Evolutionary conservation across 2,797 vertebrate genomes (phyloP), one percentile per base, ranked within the genome.

Genomic region (Sylvilagus floridanus): DNA sequence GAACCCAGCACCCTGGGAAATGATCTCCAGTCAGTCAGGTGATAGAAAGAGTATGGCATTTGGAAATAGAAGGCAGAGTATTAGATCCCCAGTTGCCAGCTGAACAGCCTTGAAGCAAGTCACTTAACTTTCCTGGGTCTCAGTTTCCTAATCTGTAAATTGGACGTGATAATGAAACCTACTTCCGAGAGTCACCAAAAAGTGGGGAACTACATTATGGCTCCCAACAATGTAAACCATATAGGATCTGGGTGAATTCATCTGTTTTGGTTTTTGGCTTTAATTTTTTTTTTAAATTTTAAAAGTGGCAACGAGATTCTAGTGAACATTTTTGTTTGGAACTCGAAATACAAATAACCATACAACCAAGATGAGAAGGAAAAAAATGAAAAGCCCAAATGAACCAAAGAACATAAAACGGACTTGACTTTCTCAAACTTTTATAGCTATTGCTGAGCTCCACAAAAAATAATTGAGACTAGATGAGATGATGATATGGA

Each of bases 331-430:
- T 93, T 89, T 87, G 32, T 78, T 85, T 87, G 30, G 26, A 81
- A 84, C 60, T 89, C 73, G 86, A 89, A 90, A 52, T 92, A 76
- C n/a, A 87, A 73, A 91, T 77, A 84, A 47, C 60, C 19, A 16
- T 42, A 84, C 81, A 91, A 78, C 69, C 19, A 26, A 93, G 62
- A 84, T 69, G 42, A 75, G 71, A 81, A 85, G 76, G 57, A 68
- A 57, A 68, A 60, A 57, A 75, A 72, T 57, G 16, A 84, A 93
- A 84, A 91, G 50, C 5, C 68, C 32, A 47, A 77, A 60, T 71
- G 73, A 94, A 65, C 87, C 84, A 96, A 90, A 50, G 52, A 71
- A 84, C 37, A 78, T 68, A 76, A 93, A 95, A 90, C 85, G 37
- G 63, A 75, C 68, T 73, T 91, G 71, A 84, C 63, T 87, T 91